Evolutionary conservation across 2,888 invertebrate genomes (phyloP).

Genomic region (Argyra leucocephala): DNA sequence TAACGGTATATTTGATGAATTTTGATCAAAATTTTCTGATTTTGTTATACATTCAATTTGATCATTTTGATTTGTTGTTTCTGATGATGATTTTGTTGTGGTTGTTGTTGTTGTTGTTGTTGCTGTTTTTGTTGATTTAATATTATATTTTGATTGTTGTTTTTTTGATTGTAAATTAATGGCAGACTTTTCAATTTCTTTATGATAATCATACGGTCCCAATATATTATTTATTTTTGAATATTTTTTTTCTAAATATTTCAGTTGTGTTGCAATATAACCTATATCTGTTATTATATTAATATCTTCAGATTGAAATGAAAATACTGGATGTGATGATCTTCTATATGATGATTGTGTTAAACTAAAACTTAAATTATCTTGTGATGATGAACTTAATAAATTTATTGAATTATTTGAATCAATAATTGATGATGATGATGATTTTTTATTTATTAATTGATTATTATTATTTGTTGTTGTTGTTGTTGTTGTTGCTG

Average conservation of each 20-base stretch:
- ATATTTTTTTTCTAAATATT: conserved; percentile 37
- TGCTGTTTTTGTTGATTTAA: conserved; percentile 24
- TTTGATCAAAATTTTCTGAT: neutral
- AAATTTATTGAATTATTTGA: conserved; percentile 7
- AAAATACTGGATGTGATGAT: neutral
- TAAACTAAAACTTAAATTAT: neutral
- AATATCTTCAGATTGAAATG: conserved; percentile 29
- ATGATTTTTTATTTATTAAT: neutral
- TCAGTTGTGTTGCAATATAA: conserved; percentile 41
- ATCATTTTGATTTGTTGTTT: neutral
- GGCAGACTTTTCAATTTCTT: neutral
- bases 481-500: neutral
- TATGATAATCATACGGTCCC: conserved; percentile 7
- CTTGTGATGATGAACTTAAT: neutral
- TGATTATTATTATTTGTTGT: neutral
- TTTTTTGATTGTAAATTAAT: conserved; percentile 20
- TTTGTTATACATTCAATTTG: conserved; percentile 1
- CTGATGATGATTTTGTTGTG: neutral
- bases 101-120: conserved; percentile 27
- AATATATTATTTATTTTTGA: conserved; percentile 30
- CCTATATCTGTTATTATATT: conserved; percentile 41
- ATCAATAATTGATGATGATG: neutral
- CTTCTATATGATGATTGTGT: neutral
- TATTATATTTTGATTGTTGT: conserved; percentile 31
- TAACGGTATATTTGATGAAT: neutral